These are phyloP conservation scores for Ceratosolen fusciceps DNA, from an alignment of 1,140 invertebrate species.

Conservation along the genomic window DNA sequence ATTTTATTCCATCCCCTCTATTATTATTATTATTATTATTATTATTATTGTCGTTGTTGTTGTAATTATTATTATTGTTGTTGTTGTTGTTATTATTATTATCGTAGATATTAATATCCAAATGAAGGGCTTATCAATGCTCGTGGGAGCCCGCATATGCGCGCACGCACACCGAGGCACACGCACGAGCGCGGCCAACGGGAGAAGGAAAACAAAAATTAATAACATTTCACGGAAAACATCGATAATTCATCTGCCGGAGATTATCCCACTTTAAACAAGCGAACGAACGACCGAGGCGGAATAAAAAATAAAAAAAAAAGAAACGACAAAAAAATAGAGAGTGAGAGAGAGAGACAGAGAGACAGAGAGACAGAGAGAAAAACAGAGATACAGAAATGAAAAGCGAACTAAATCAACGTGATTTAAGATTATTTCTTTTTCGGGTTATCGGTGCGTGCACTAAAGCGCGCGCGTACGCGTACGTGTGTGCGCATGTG, in stretches of 20 bases:
- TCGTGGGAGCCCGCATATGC: too few relatives aligned
- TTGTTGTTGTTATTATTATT: background rate
- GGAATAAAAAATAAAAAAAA: background rate
- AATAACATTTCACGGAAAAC: slow-evolving; percentile 10
- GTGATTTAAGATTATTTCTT: slow-evolving; percentile 41
- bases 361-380: background rate
- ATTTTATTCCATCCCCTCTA: background rate
- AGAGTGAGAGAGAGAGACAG: background rate
- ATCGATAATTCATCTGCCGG: slow-evolving; percentile 3
- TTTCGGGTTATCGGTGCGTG: slow-evolving; percentile 34
- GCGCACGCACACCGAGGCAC: too few relatives aligned
- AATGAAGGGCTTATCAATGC: background rate
- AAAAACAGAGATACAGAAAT: slow-evolving; percentile 4
- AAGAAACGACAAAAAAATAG: background rate
- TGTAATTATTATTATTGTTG: too few relatives aligned
- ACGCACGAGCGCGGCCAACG: too few relatives aligned
- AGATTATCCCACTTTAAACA: slow-evolving; percentile 15
- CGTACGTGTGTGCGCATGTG: background rate
- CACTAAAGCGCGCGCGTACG: slow-evolving; percentile 1
- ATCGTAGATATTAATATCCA: background rate
- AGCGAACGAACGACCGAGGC: background rate
- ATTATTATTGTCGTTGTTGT: too few relatives aligned
- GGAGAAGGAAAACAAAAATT: background rate
- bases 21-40: too few relatives aligned
- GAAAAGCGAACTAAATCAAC: slow-evolving; percentile 25